Evolutionary conservation across 2,888 invertebrate species (phyloP).

Genomic region (Leptinotarsa peninsularis): DNA sequence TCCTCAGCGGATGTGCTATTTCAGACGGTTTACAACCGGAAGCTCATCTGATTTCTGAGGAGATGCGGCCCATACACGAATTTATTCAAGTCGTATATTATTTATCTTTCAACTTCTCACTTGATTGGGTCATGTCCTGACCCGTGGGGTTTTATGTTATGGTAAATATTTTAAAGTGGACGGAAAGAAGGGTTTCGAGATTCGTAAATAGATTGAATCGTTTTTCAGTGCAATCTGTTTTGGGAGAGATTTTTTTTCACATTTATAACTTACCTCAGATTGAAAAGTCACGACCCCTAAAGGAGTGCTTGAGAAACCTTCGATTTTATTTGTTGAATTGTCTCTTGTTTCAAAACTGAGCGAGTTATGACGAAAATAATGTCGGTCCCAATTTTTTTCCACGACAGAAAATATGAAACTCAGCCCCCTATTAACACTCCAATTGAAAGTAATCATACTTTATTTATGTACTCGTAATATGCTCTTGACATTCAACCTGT

Average conservation of each 20-base stretch:
- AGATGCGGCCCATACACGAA: constrained; percentile 2
- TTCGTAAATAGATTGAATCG: background rate
- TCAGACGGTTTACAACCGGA: constrained; percentile 24
- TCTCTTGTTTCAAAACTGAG: too few species aligned
- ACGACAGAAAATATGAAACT: too few species aligned
- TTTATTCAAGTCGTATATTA: constrained; percentile 14
- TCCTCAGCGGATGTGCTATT: constrained; percentile 21
- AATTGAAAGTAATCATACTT: too few species aligned
- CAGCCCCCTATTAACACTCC: too few species aligned
- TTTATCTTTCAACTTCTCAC: constrained; percentile 11
- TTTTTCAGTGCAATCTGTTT: background rate
- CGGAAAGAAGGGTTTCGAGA: background rate
- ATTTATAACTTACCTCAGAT: too few species aligned
- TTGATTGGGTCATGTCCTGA: constrained; percentile 16
- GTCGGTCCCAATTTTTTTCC: too few species aligned
- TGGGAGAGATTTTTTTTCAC: background rate
- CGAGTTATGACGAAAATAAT: too few species aligned
- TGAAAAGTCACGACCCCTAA: too few species aligned
- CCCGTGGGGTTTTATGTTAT: constrained; percentile 1
- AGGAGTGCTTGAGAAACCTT: too few species aligned
- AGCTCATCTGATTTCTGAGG: constrained; percentile 18
- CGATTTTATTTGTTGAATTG: too few species aligned
- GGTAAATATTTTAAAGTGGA: background rate
- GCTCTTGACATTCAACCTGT: too few species aligned
- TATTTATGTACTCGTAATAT: too few species aligned